phyloP scores from a whole-genome alignment of 2,113 vertebrate genomes.

The Mesitornis unicolor region DNA sequence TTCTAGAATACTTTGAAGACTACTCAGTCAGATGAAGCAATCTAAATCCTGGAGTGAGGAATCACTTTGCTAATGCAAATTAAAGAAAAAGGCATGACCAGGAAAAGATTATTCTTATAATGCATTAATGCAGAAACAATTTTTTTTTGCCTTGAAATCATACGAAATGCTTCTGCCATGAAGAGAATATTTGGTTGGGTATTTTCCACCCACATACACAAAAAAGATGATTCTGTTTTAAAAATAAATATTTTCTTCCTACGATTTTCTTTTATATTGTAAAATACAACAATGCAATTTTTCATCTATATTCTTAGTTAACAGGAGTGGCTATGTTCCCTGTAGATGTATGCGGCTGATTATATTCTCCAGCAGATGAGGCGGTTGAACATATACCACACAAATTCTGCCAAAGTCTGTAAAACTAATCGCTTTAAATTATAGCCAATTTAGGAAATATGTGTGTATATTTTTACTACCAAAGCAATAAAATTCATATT shows the following conservation, averaged over 20 bases:
- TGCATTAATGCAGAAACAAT: background rate
- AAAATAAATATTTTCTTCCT: constrained; percentile 19
- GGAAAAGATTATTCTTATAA: background rate
- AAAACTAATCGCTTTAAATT: background rate
- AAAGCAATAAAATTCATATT: background rate
- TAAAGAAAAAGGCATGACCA: background rate
- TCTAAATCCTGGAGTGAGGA: constrained; percentile 3
- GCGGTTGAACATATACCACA: background rate
- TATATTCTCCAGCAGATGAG: background rate
- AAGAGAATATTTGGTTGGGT: background rate
- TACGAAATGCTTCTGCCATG: background rate
- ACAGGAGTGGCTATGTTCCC: background rate
- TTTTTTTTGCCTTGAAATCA: background rate
- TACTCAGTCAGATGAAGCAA: background rate
- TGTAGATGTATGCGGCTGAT: background rate
- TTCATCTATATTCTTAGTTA: background rate
- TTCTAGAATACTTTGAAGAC: background rate
- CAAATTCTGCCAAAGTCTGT: background rate
- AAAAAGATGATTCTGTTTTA: background rate
- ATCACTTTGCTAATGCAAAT: constrained; percentile 21
- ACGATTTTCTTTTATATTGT: background rate
- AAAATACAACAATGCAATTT: background rate
- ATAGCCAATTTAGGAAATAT: background rate
- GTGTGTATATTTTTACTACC: background rate
- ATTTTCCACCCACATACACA: background rate